phyloP scores from a whole-genome alignment of 2,888 invertebrate genomes.

The Thumatha senex region DNA sequence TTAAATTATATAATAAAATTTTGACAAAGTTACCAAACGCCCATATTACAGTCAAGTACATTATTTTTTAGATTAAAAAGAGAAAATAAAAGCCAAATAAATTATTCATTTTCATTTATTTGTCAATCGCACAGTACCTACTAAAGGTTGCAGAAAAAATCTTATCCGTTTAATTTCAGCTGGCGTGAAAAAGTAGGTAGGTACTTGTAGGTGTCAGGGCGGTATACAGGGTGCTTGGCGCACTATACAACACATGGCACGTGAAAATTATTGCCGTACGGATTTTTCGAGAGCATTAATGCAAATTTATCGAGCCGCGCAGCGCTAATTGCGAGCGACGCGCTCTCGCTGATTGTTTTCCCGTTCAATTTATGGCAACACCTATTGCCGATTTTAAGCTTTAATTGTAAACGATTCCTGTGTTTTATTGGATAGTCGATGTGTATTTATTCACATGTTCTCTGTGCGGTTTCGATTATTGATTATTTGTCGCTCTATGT shows the following conservation, averaged over 20 bases:
- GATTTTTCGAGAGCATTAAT: slow-evolving; percentile 84
- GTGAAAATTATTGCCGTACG: slow-evolving; percentile 78
- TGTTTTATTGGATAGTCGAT: slow-evolving; percentile 82
- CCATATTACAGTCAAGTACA: too few relatives aligned
- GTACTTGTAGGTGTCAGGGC: slow-evolving; percentile 13
- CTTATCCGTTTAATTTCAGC: slow-evolving; percentile 37
- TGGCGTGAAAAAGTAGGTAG: slow-evolving; percentile 28
- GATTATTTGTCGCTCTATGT: slow-evolving; percentile 60
- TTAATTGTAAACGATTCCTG: slow-evolving; percentile 83
- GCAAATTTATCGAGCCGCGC: slow-evolving; percentile 82
- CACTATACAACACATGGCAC: slow-evolving; percentile 69
- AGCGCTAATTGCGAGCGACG: slow-evolving; percentile 82
- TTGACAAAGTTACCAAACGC: too few relatives aligned
- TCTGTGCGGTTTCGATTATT: slow-evolving; percentile 75
- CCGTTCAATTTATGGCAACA: slow-evolving; percentile 82
- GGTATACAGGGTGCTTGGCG: slow-evolving; percentile 39
- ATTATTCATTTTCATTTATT: too few relatives aligned
- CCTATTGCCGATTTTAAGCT: slow-evolving; percentile 84
- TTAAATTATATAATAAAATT: too few relatives aligned
- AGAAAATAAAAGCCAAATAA: too few relatives aligned
- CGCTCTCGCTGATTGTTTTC: slow-evolving; percentile 82
- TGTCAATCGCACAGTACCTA: slow-evolving; percentile 27
- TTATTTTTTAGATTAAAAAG: too few relatives aligned
- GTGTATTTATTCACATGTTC: slow-evolving; percentile 77
- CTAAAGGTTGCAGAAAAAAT: slow-evolving; percentile 32